Percentiles rank a stretch among this genome's conserved stretches.
phyloP scores from a whole-genome alignment of 2,888 invertebrate genomes.

The Kuschelorhynchus macadamiae region DNA sequence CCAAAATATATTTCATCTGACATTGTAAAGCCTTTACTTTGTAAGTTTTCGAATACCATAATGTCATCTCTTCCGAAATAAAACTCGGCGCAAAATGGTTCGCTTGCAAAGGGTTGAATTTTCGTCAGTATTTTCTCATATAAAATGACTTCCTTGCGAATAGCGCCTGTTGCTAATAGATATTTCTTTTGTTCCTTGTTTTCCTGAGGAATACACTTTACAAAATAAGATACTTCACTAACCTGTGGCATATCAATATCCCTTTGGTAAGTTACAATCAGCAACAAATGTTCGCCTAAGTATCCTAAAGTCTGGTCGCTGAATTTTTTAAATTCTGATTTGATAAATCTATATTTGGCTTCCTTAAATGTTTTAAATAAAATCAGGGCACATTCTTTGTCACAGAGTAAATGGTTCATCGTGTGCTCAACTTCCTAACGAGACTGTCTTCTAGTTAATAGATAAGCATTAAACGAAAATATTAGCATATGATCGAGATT shows the following conservation, averaged over 20 bases:
- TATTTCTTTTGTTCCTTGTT: conserved; percentile 70
- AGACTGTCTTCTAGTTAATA: no score
- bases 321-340: conserved; percentile 51
- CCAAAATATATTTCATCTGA: conserved; percentile 55
- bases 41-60: conserved; percentile 69
- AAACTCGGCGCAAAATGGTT: conserved; percentile 63
- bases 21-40: conserved; percentile 64
- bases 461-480: no score
- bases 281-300: conserved; percentile 58
- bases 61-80: conserved; percentile 68
- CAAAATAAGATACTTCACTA: conserved; percentile 69
- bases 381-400: conserved; percentile 21
- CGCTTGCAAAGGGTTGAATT: conserved; percentile 53
- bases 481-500: no score
- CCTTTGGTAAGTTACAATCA: conserved; percentile 52
- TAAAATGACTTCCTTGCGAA: conserved; percentile 63
- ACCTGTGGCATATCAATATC: conserved; percentile 22
- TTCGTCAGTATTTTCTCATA: conserved; percentile 58
- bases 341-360: conserved; percentile 40
- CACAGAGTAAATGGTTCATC: conserved; percentile 15
- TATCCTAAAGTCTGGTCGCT: conserved; percentile 58
- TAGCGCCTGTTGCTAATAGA: conserved; percentile 69
- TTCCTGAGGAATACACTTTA: conserved; percentile 74
- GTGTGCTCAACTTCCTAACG: no score
- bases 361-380: conserved; percentile 8